Base-by-base conservation (phyloP, 2,888 invertebrate species). In the Scelioninae gen. 1 region DNA sequence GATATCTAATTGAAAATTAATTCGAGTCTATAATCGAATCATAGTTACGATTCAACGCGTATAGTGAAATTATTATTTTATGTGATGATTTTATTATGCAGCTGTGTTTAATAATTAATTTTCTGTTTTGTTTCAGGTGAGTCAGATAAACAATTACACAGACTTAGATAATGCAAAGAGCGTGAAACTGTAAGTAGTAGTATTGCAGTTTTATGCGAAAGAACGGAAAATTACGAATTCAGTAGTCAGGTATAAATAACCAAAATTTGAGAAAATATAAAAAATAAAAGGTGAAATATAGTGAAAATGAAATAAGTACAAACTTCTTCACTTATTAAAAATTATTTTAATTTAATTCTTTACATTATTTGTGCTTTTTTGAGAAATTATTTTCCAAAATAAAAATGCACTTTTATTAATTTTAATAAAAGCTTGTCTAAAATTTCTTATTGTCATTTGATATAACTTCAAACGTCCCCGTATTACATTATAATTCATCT, bases 401-500 rank as follows among this genome's bases (percentile, higher is more conserved):
- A n/a, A 32, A 49, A 47, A 38, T 38, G 34, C n/a, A 29, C 31
- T 69, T 71, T 13, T 55, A 69, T 62, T 77, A 53, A 77, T 55
- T 45, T 47, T 69, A 77, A 69, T 47, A 10, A 47, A 51, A 15
- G 38, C 13, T 34, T 43, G 29, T 71, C 56, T 47, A 43, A 51
- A 72, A 45, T 71, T 79, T 43, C 53, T 66, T 53, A 31, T 63
- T 72, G 65, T 66, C 51, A 76, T 68, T 77, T 76, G n/a, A 47
- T 49, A 51, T 58, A 16, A 63, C 62, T 55, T 51, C 38, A 74
- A 72, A 47, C 55, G 38, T 51, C 45, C 58, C 71, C 40, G 68
- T 31, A 55, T 78, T 68, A 68, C 62, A 55, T 82, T 63, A 74
- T 75, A 71, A 83, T 76, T 79, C 62, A 68, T 72, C 72, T 72